Evolutionary conservation across 2,113 vertebrate genomes (phyloP).

Genomic region (Charina bottae): DNA sequence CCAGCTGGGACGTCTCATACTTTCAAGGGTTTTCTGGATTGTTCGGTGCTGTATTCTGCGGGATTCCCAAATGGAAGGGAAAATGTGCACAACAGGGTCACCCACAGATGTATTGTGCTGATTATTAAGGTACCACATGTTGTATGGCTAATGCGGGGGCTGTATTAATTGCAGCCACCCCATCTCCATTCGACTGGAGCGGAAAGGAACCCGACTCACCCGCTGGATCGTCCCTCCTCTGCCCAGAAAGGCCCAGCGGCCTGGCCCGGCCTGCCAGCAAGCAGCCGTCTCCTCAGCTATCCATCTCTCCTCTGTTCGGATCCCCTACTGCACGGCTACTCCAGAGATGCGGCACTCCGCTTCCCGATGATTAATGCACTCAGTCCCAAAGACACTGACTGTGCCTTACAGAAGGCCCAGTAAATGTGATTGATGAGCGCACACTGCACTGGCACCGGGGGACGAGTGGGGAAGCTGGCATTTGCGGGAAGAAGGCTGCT

Average conservation of each 20-base stretch:
- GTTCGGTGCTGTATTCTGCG: not conserved
- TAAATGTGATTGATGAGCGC: conserved; percentile 44
- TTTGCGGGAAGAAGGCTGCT: not conserved
- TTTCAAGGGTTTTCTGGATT: not conserved
- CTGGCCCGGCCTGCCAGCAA: fast-evolving
- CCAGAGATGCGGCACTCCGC: not conserved
- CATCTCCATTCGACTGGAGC: not conserved
- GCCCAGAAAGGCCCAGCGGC: not conserved
- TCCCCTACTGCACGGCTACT: not conserved
- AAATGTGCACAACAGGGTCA: not conserved
- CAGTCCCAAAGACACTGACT: conserved; percentile 16
- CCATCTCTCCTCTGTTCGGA: not conserved
- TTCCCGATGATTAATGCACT: conserved; percentile 40
- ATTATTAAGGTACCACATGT: not conserved
- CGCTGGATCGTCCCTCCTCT: not conserved
- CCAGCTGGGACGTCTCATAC: no score
- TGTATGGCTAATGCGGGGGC: not conserved
- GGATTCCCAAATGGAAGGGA: no score
- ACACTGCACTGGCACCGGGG: not conserved
- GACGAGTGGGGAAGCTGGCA: not conserved
- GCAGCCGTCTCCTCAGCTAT: not conserved
- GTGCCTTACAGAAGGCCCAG: not conserved
- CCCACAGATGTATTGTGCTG: not conserved
- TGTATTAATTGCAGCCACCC: not conserved
- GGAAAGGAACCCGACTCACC: fast-evolving